Evolutionary conservation across 2,113 vertebrate genomes (phyloP).

Genomic region (Pica pica): DNA sequence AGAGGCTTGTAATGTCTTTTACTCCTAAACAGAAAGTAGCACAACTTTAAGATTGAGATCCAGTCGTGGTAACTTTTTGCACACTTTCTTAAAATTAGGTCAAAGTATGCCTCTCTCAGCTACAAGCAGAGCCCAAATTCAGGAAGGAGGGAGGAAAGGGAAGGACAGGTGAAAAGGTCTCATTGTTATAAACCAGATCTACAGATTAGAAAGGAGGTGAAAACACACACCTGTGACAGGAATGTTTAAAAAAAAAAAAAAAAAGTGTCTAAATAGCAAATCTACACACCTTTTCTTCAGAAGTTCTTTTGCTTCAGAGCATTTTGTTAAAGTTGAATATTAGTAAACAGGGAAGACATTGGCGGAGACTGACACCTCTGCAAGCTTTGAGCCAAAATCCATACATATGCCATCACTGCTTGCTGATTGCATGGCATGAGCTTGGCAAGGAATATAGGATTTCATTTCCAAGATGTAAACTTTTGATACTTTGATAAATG

Average conservation of each 20-base stretch:
- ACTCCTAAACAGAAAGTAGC: not conserved
- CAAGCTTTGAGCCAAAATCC: not conserved
- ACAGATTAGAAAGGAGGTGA: not conserved
- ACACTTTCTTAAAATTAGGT: not conserved
- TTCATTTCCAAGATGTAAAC: not conserved
- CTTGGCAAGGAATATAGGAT: not conserved
- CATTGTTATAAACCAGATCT: not conserved
- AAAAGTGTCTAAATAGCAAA: not conserved
- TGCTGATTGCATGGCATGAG: not conserved
- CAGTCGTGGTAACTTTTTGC: not conserved
- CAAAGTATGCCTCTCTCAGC: not conserved
- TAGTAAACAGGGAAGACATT: not conserved
- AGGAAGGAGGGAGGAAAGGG: not conserved
- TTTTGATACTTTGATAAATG: not conserved
- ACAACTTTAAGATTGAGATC: not conserved
- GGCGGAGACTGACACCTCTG: accelerated
- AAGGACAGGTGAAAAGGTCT: not conserved
- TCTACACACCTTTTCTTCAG: not conserved
- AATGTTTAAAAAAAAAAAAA: not conserved
- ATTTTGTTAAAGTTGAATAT: not conserved
- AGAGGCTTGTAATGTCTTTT: not conserved
- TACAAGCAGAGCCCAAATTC: not conserved
- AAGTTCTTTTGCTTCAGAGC: not conserved
- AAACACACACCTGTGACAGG: not conserved
- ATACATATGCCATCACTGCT: too few species aligned